A percentile compares a stretch with the other conserved stretches of the same genome.
These are phyloP conservation scores for Euleptes europaea DNA, from an alignment of 2,113 vertebrate species.

Conservation along the genomic window DNA sequence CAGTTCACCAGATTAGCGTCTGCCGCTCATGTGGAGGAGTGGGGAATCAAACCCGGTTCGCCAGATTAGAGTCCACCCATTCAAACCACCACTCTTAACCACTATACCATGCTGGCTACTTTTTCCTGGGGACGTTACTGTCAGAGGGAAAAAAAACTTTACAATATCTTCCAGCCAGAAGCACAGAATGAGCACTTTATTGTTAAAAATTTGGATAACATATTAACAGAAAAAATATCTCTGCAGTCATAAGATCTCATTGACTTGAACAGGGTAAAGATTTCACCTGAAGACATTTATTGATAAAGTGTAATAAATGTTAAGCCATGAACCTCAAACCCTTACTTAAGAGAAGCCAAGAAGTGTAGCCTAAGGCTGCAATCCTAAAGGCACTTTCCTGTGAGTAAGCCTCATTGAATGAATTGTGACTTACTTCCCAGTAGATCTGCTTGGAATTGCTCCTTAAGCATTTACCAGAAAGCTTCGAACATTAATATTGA, in stretches of 20 bases:
- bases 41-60: too few relatives aligned
- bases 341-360: not conserved
- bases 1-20: too few relatives aligned
- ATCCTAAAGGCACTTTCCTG: too few relatives aligned
- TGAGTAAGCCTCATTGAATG: too few relatives aligned
- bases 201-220: slow-evolving; percentile 19
- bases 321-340: not conserved
- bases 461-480: too few relatives aligned
- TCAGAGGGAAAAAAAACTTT: not conserved
- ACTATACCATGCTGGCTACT: too few relatives aligned
- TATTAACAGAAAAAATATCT: not conserved
- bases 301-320: not conserved
- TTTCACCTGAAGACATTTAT: not conserved
- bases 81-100: too few relatives aligned
- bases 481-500: too few relatives aligned
- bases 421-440: too few relatives aligned
- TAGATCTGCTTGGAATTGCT: too few relatives aligned
- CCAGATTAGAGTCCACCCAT: too few relatives aligned
- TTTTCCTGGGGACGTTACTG: not conserved
- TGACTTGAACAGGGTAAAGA: not conserved
- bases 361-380: not conserved
- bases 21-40: too few relatives aligned
- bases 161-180: not conserved
- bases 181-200: not conserved
- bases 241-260: not conserved